These are phyloP conservation scores for Pipistrellus pygmaeus DNA, from an alignment of 2,797 vertebrate genomes.

Conservation along the genomic window DNA sequence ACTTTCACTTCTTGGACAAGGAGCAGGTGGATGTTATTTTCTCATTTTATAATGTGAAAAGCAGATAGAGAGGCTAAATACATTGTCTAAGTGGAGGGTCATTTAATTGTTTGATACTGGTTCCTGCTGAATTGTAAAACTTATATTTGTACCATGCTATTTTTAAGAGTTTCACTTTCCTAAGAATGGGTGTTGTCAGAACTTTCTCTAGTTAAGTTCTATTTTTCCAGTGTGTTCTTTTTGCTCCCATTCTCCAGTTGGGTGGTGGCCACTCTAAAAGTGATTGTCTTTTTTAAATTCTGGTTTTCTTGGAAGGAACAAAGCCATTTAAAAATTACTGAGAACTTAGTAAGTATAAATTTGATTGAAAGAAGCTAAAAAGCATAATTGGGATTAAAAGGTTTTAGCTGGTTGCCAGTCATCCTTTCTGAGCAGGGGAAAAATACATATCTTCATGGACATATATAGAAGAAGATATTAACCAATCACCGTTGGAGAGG, in stretches of 20 bases:
- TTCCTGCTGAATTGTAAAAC: neutral
- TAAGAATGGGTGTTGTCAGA: constrained; percentile 33
- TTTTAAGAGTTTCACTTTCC: constrained; percentile 61
- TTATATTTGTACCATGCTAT: neutral
- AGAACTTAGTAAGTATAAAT: neutral
- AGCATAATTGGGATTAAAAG: neutral
- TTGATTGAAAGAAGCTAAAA: constrained; percentile 22
- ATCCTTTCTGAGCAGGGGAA: neutral
- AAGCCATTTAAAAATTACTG: neutral
- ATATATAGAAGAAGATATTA: neutral
- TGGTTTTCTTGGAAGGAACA: neutral
- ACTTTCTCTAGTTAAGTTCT: neutral
- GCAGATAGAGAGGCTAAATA: neutral
- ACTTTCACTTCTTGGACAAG: neutral
- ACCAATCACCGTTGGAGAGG: neutral
- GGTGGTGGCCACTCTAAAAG: neutral
- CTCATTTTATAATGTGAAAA: neutral
- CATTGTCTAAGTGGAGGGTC: neutral
- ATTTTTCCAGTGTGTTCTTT: neutral
- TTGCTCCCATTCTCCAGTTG: neutral
- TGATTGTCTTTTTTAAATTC: neutral
- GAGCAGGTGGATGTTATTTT: neutral
- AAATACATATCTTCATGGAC: neutral
- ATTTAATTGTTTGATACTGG: neutral
- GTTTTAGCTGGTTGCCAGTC: neutral